Evolutionary conservation across 2,888 invertebrate genomes (phyloP).

Genomic region (Ichneumon xanthorius): DNA sequence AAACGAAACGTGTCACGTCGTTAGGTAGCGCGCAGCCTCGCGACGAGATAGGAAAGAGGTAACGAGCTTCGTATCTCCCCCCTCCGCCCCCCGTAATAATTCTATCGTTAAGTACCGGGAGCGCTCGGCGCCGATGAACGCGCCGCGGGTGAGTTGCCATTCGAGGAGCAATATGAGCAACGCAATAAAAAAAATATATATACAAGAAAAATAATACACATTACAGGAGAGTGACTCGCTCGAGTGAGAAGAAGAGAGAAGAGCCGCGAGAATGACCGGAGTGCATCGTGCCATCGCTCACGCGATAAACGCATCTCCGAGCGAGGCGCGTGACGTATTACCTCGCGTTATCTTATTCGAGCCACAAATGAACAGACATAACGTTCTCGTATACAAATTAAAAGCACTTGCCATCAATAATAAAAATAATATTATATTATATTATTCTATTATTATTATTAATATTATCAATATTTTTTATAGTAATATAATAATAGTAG

Average conservation of each 20-base stretch:
- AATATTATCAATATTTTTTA: background rate
- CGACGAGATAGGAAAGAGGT: constrained; percentile 17
- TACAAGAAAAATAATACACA: constrained; percentile 63
- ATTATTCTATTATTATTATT: no score
- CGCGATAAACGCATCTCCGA: constrained; percentile 71
- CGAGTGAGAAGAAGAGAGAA: constrained; percentile 44
- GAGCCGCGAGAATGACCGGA: constrained; percentile 59
- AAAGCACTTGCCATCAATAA: constrained; percentile 76
- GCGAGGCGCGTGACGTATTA: constrained; percentile 65
- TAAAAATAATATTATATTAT: constrained; percentile 67
- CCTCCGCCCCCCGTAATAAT: constrained; percentile 50
- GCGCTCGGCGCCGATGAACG: constrained; percentile 41
- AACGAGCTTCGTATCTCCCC: constrained; percentile 37
- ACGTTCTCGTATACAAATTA: constrained; percentile 76
- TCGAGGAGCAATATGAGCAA: constrained; percentile 44
- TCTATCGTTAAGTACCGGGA: constrained; percentile 62
- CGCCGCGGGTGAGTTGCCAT: constrained; percentile 62
- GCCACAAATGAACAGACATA: constrained; percentile 17
- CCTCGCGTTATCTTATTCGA: constrained; percentile 56
- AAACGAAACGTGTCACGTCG: constrained; percentile 30
- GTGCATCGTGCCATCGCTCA: constrained; percentile 68
- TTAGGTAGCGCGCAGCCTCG: constrained; percentile 36
- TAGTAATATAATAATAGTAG: no score
- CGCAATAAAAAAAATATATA: constrained; percentile 22
- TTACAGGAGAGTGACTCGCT: constrained; percentile 43